These are phyloP conservation scores for Petrocephalus microphthalmus DNA, from an alignment of 2,113 vertebrate species.

Conservation along the genomic window DNA sequence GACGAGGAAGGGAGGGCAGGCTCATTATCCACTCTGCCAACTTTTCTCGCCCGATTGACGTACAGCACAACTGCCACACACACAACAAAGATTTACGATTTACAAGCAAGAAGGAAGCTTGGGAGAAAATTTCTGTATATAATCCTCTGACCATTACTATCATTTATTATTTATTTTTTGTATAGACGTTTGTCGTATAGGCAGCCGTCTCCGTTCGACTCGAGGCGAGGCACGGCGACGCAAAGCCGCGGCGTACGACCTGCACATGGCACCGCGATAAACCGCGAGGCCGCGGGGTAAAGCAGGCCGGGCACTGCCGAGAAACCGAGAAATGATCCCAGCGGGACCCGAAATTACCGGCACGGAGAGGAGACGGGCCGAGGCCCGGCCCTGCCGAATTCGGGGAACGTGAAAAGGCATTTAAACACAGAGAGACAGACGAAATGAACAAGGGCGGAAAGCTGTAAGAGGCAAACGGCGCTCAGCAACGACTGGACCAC, in stretches of 20 bases:
- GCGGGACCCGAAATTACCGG: background rate
- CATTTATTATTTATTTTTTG: background rate
- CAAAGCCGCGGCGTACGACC: background rate
- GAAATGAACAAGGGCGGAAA: background rate
- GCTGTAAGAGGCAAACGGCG: constrained; percentile 2
- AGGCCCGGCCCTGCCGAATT: background rate
- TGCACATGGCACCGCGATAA: background rate
- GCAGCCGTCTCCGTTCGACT: background rate
- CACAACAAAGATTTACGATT: background rate
- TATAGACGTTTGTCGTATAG: background rate
- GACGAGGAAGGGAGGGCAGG: constrained; percentile 31
- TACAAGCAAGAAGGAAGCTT: background rate
- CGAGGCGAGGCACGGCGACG: background rate
- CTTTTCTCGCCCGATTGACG: background rate
- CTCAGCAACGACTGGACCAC: background rate
- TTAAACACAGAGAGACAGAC: background rate
- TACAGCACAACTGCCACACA: background rate
- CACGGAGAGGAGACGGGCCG: background rate
- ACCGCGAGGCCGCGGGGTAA: background rate
- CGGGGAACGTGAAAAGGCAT: background rate
- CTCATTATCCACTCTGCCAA: constrained; percentile 23
- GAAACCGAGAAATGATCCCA: background rate
- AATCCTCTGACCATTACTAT: background rate
- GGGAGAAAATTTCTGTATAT: background rate
- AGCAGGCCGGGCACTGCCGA: background rate